These are phyloP conservation scores for Muntiacus muntjak DNA, from an alignment of 2,113 vertebrate species.

Conservation along the genomic window DNA sequence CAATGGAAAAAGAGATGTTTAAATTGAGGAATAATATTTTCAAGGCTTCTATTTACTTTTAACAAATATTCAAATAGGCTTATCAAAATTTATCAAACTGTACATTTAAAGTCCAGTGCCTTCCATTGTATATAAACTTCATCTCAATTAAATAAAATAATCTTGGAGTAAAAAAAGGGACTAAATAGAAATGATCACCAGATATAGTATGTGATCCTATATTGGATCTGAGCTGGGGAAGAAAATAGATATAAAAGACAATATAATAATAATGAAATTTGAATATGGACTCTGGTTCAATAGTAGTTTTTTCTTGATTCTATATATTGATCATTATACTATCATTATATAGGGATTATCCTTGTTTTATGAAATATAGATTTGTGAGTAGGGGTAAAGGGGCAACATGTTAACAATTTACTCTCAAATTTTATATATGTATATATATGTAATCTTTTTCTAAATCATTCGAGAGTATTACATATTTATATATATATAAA, in stretches of 20 bases:
- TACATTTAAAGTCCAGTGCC: neutral
- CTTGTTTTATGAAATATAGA: neutral
- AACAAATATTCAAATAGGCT: neutral
- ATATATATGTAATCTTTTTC: neutral
- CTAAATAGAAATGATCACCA: neutral
- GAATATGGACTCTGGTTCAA: neutral
- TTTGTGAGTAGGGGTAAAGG: neutral
- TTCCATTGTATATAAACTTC: neutral
- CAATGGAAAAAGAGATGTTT: neutral
- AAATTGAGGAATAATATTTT: constrained; percentile 22
- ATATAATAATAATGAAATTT: neutral
- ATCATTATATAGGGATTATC: neutral
- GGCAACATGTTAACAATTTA: neutral
- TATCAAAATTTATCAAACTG: neutral
- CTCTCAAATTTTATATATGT: neutral
- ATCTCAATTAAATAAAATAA: neutral
- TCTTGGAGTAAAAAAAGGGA: neutral
- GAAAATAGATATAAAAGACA: neutral
- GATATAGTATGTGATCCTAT: neutral
- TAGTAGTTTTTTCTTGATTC: neutral
- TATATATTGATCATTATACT: neutral
- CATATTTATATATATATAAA: neutral
- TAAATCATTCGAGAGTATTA: neutral
- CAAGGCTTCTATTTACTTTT: neutral
- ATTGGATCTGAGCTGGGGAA: neutral